These are phyloP conservation scores for Thereva unica DNA, from an alignment of 2,888 invertebrate species.

Conservation along the genomic window DNA sequence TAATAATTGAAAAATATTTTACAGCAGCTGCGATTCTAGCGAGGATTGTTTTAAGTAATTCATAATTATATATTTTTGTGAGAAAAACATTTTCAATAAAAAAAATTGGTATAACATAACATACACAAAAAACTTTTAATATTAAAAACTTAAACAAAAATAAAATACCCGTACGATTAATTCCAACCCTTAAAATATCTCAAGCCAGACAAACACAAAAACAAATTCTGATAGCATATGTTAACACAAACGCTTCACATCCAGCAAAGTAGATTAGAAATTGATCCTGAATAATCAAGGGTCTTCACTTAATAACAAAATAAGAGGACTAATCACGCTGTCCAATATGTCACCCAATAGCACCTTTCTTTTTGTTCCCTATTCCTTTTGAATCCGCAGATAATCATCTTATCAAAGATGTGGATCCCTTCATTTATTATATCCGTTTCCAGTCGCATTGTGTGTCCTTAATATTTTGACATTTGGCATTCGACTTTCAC, in stretches of 20 bases:
- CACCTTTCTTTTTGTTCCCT: background rate
- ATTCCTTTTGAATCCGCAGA: constrained; percentile 12
- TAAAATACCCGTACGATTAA: no score
- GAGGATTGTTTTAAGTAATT: no score
- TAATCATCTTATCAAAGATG: constrained; percentile 22
- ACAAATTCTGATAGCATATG: constrained; percentile 2
- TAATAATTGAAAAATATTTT: no score
- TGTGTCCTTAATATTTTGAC: constrained; percentile 24
- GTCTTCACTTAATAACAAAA: constrained; percentile 44
- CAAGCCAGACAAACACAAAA: no score
- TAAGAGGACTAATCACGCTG: constrained; percentile 45
- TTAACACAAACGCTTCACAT: background rate
- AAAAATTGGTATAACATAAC: no score
- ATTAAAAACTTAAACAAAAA: no score
- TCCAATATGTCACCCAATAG: constrained; percentile 45
- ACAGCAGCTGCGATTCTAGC: no score
- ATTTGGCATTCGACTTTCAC: constrained; percentile 7
- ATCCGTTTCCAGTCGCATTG: background rate
- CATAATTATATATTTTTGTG: no score
- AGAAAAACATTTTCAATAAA: no score
- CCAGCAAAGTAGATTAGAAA: constrained; percentile 13
- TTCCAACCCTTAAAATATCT: no score
- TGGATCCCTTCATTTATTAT: background rate
- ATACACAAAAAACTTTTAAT: no score
- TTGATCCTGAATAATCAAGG: background rate